These are phyloP conservation scores for Haliclona indistincta DNA, from an alignment of 37 sponge, comb jelly and placozoan genomes.

Conservation along the genomic window DNA sequence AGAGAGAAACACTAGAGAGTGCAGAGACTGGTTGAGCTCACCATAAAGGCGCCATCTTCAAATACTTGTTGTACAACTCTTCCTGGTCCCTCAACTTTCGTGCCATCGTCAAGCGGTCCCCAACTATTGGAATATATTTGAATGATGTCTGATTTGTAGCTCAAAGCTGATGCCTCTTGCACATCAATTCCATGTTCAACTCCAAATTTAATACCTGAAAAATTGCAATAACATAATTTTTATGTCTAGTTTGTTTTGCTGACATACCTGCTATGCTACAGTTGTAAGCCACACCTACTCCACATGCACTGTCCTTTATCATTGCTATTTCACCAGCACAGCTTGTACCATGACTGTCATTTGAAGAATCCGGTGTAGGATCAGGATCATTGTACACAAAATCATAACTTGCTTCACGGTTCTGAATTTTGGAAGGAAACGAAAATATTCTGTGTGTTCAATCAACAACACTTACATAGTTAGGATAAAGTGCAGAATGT, in stretches of 20 bases:
- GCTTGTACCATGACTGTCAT: slow-evolving; percentile 92
- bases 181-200: slow-evolving; percentile 50
- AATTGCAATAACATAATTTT: not conserved
- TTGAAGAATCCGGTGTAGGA: slow-evolving; percentile 39
- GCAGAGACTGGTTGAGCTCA: slow-evolving; percentile 6
- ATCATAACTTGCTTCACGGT: slow-evolving; percentile 84
- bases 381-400: slow-evolving; percentile 62
- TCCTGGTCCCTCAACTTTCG: slow-evolving; percentile 86
- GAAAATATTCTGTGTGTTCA: too few relatives aligned
- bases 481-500: too few relatives aligned
- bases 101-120: slow-evolving; percentile 95
- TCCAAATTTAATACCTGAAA: slow-evolving; percentile 20
- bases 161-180: slow-evolving; percentile 74
- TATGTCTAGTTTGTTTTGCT: not conserved
- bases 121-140: slow-evolving; percentile 93
- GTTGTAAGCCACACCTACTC: slow-evolving; percentile 84
- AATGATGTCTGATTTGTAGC: slow-evolving; percentile 62
- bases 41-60: slow-evolving; percentile 46
- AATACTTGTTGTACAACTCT: slow-evolving; percentile 57
- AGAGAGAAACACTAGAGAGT: not conserved
- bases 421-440: too few relatives aligned
- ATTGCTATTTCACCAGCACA: slow-evolving; percentile 95
- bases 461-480: too few relatives aligned
- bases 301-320: slow-evolving; percentile 77
- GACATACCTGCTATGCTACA: slow-evolving; percentile 78